Conservation (phyloP, 2,888 invertebrate species). For the Conus canariensis region DNA sequence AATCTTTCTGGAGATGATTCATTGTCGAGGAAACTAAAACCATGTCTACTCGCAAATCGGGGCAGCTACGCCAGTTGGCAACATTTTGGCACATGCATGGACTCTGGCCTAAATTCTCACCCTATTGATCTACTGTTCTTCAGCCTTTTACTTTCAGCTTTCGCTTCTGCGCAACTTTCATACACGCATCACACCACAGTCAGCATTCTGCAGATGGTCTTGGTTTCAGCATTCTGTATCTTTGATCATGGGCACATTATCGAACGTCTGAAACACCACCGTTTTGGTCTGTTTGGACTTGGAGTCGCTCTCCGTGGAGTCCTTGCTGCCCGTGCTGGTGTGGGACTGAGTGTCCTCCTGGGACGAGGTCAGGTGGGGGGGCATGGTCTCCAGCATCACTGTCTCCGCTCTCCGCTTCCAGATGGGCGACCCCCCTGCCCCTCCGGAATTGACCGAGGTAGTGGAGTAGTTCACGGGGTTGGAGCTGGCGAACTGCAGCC, state of each 20-base stretch:
- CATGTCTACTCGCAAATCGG: neutral
- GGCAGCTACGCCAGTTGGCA: no score
- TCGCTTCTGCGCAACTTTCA: neutral
- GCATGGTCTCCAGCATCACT: slow-evolving; percentile 40
- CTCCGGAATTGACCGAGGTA: slow-evolving; percentile 54
- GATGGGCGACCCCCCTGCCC: slow-evolving; percentile 80
- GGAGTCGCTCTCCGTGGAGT: slow-evolving; percentile 49
- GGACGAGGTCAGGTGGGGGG: slow-evolving; percentile 27
- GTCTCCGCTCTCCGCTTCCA: slow-evolving; percentile 42
- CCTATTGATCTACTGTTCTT: neutral
- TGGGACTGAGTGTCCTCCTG: slow-evolving; percentile 46
- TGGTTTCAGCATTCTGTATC: slow-evolving; percentile 61
- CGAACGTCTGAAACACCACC: slow-evolving; percentile 56
- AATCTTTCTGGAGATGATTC: slow-evolving; percentile 1
- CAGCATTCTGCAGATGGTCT: neutral
- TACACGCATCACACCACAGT: neutral
- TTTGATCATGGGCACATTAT: slow-evolving; percentile 50
- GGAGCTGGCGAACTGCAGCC: slow-evolving; percentile 95
- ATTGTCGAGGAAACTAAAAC: neutral
- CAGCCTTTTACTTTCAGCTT: neutral
- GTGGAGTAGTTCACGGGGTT: slow-evolving; percentile 95
- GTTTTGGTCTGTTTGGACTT: slow-evolving; percentile 58
- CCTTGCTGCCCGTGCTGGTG: slow-evolving; percentile 50
- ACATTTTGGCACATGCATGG: neutral
- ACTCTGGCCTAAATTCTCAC: neutral